A percentile compares a stretch with the other conserved stretches of the same genome.
Conservation (phyloP, 2,888 invertebrate genomes). For the Euzophera pinguis region DNA sequence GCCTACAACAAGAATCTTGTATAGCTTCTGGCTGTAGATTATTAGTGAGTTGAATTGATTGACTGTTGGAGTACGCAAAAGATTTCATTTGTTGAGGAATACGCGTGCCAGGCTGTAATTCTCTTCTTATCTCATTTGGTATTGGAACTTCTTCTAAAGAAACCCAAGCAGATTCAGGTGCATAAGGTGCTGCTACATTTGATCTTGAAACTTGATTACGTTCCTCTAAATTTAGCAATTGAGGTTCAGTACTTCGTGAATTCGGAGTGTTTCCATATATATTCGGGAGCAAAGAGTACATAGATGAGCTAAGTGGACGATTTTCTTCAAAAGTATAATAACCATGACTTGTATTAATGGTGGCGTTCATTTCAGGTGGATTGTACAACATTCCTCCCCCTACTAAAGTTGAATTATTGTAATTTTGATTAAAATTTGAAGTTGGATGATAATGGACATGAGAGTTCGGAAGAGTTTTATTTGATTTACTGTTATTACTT, state of each 20-base stretch:
- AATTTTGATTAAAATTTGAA: not conserved
- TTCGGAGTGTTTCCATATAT: not conserved
- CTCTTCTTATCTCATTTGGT: not conserved
- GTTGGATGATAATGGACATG: not conserved
- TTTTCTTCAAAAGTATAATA: not conserved
- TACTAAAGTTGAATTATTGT: not conserved
- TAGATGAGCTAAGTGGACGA: not conserved
- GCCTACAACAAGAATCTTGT: not conserved
- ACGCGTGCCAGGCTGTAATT: not conserved
- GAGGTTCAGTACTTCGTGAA: not conserved
- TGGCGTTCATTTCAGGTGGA: not conserved
- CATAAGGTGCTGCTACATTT: not conserved
- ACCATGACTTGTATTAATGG: not conserved
- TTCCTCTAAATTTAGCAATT: not conserved
- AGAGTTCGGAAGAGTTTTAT: not conserved
- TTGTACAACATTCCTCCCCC: conserved; percentile 4
- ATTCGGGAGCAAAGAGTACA: not conserved
- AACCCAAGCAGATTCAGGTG: not conserved
- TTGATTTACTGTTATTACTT: not conserved
- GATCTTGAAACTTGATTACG: not conserved
- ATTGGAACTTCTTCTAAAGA: not conserved
- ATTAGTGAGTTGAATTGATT: not conserved
- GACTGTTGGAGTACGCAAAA: not conserved
- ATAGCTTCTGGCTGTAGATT: not conserved
- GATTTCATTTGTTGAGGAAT: not conserved